These are phyloP conservation scores for Alectoris magna DNA, from an alignment of 2,797 vertebrate species.

Conservation along the genomic window DNA sequence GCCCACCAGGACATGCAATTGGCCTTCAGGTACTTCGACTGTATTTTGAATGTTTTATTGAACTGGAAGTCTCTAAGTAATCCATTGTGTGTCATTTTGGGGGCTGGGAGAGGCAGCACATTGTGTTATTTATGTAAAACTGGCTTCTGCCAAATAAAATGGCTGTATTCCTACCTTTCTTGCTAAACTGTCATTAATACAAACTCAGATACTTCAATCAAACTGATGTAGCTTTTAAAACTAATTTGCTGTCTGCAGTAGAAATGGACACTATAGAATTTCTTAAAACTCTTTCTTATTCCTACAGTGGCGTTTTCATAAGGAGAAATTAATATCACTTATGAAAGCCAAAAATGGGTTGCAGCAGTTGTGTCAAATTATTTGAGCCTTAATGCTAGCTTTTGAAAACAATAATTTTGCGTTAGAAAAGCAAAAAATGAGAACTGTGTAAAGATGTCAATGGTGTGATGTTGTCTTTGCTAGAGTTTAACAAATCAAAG, in stretches of 20 bases:
- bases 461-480: not conserved
- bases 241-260: not conserved
- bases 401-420: not conserved
- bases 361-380: not conserved
- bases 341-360: accelerated
- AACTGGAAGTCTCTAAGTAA: slow-evolving; percentile 15
- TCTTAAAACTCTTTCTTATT: not conserved
- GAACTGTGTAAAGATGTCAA: not conserved
- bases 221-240: not conserved
- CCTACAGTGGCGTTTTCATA: not conserved
- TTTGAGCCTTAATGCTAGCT: not conserved
- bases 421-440: not conserved
- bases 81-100: slow-evolving; percentile 32
- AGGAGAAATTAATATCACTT: not conserved
- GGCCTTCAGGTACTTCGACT: not conserved
- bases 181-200: not conserved
- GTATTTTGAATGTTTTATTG: slow-evolving; percentile 37
- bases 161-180: not conserved
- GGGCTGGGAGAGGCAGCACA: not conserved
- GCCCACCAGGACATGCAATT: not conserved
- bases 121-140: not conserved
- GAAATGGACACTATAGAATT: not conserved
- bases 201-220: not conserved
- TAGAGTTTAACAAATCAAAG: not conserved
- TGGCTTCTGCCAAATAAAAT: slow-evolving; percentile 37